Conservation (phyloP, 2,888 invertebrate species). For the Sicus ferrugineus region DNA sequence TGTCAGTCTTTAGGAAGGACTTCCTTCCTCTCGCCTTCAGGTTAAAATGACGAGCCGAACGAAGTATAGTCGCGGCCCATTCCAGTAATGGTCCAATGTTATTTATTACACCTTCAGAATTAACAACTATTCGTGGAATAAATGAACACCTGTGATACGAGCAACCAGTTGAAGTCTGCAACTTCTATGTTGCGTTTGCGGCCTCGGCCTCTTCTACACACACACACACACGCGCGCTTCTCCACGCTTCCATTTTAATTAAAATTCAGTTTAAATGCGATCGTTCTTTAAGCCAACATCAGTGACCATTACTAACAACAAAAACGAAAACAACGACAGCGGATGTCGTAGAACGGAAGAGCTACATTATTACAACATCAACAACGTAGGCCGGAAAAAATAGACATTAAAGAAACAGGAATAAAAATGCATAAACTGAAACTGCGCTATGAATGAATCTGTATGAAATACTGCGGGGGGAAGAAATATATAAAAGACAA, state of each 20-base stretch:
- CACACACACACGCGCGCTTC: not conserved
- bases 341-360: slow-evolving; percentile 23
- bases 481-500: no score
- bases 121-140: not conserved
- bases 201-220: no score
- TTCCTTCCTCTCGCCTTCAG: no score
- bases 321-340: slow-evolving; percentile 4
- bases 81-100: not conserved
- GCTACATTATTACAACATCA: slow-evolving; percentile 16
- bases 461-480: no score
- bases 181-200: not conserved
- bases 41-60: not conserved
- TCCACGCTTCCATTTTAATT: slow-evolving; percentile 8
- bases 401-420: not conserved
- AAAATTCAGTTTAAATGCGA: slow-evolving; percentile 32
- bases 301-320: not conserved
- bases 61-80: not conserved
- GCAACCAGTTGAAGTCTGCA: not conserved
- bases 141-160: slow-evolving; percentile 3
- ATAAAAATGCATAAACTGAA: not conserved
- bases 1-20: no score
- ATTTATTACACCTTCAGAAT: not conserved
- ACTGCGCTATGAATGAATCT: not conserved
- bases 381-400: slow-evolving; percentile 7
- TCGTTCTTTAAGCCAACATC: slow-evolving; percentile 20